Conservation (phyloP, 2,888 invertebrate species). For the Cryptosula pallasiana region DNA sequence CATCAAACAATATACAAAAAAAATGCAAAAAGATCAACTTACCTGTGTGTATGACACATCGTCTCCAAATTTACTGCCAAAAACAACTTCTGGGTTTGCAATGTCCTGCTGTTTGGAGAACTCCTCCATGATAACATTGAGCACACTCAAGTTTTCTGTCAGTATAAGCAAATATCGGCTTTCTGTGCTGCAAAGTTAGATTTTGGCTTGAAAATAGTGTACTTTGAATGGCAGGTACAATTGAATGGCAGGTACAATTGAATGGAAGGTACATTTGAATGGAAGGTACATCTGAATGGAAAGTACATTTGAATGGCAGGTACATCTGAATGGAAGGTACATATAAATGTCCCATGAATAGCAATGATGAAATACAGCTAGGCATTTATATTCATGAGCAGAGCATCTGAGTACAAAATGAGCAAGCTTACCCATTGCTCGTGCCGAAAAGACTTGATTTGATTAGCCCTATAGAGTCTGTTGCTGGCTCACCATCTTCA, state of each 20-base stretch:
- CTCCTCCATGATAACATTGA: constrained; percentile 42
- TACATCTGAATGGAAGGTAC: no score
- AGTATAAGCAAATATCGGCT: constrained; percentile 47
- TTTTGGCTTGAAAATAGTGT: neutral
- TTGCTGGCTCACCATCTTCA: neutral
- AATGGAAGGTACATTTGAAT: no score
- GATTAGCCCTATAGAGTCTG: constrained; percentile 15
- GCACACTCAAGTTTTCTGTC: constrained; percentile 42
- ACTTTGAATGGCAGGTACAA: no score
- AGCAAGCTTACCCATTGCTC: no score
- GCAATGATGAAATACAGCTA: no score
- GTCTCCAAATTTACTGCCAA: constrained; percentile 40
- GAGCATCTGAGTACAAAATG: no score
- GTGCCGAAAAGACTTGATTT: constrained; percentile 11
- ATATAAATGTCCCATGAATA: no score
- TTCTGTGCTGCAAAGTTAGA: constrained; percentile 33
- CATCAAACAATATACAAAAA: no score
- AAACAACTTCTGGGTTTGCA: constrained; percentile 39
- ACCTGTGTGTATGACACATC: constrained; percentile 47
- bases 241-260: no score
- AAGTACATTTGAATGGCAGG: no score
- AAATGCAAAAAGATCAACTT: no score
- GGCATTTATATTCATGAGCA: neutral
- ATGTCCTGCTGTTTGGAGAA: constrained; percentile 28
- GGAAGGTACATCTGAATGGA: no score